Percentiles rank a stretch among this genome's conserved stretches.
phyloP scores from a whole-genome alignment of 2,797 vertebrate species.

The Pogoniulus pusillus region DNA sequence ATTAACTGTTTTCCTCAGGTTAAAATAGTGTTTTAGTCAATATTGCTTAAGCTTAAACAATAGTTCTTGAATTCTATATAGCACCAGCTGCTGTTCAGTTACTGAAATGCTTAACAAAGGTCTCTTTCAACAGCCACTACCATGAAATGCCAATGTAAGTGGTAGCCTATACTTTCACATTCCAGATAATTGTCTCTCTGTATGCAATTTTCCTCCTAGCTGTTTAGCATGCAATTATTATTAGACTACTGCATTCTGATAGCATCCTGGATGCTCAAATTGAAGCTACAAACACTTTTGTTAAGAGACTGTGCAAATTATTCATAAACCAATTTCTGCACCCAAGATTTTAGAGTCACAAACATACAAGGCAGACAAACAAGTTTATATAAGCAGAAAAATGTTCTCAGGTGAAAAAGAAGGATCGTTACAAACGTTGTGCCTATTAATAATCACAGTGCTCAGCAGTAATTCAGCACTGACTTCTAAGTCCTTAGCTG shows the following conservation, averaged over 20 bases:
- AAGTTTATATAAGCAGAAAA: background rate
- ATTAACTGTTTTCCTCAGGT: slow-evolving; percentile 28
- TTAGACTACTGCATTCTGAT: background rate
- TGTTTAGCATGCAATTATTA: slow-evolving; percentile 6
- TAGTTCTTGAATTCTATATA: slow-evolving; percentile 1
- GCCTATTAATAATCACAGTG: background rate
- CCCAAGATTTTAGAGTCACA: background rate
- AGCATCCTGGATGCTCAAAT: slow-evolving; percentile 10
- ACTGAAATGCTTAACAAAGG: slow-evolving; percentile 7
- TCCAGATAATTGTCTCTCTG: slow-evolving; percentile 10
- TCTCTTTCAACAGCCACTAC: slow-evolving; percentile 13
- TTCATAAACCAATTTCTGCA: background rate
- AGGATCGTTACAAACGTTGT: background rate
- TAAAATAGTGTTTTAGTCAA: slow-evolving; percentile 41
- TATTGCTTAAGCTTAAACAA: slow-evolving; percentile 33
- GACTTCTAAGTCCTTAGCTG: background rate
- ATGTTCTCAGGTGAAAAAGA: background rate
- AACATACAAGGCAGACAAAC: background rate
- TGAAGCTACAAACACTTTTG: background rate
- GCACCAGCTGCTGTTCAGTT: background rate
- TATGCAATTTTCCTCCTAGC: background rate
- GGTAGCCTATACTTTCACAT: slow-evolving; percentile 7
- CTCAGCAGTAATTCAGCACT: background rate
- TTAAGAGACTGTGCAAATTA: background rate
- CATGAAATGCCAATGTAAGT: background rate